Evolutionary conservation across 2,888 invertebrate genomes (phyloP).

Genomic region (Eledona agricola): DNA sequence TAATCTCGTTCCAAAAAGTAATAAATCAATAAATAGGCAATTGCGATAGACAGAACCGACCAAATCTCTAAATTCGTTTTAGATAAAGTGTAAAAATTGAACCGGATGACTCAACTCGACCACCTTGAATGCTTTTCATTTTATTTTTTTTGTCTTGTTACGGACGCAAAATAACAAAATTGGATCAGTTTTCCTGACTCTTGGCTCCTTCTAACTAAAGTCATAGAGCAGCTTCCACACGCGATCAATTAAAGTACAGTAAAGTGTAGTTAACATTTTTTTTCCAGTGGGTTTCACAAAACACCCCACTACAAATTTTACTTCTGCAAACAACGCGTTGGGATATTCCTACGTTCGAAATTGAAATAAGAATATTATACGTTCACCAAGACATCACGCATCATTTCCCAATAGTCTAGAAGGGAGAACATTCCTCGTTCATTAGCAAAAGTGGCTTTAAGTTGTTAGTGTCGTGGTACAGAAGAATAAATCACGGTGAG

Average conservation of each 20-base stretch:
- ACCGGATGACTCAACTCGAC: no score
- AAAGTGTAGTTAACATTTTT: neutral
- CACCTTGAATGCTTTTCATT: no score
- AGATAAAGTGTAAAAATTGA: no score
- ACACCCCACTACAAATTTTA: constrained; percentile 2
- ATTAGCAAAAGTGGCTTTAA: constrained; percentile 10
- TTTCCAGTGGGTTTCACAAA: neutral
- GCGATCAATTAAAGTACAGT: no score
- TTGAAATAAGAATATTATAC: constrained; percentile 26
- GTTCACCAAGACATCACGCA: constrained; percentile 19
- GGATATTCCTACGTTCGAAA: constrained; percentile 20
- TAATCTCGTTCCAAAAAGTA: no score
- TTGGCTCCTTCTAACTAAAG: no score
- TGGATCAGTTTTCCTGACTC: no score
- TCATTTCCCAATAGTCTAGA: constrained; percentile 27
- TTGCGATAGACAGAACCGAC: no score
- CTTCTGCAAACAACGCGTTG: constrained; percentile 5
- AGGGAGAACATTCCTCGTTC: constrained; percentile 16
- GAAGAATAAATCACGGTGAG: no score
- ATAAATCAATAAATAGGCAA: no score
- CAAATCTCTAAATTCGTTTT: no score
- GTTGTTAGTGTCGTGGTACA: constrained; percentile 19
- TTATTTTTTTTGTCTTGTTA: neutral
- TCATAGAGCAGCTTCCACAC: no score
- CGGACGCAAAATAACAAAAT: neutral